Percentiles rank a stretch among this genome's conserved stretches.
Conservation (phyloP, 1,140 invertebrate genomes). For the Cherax quadricarinatus region DNA sequence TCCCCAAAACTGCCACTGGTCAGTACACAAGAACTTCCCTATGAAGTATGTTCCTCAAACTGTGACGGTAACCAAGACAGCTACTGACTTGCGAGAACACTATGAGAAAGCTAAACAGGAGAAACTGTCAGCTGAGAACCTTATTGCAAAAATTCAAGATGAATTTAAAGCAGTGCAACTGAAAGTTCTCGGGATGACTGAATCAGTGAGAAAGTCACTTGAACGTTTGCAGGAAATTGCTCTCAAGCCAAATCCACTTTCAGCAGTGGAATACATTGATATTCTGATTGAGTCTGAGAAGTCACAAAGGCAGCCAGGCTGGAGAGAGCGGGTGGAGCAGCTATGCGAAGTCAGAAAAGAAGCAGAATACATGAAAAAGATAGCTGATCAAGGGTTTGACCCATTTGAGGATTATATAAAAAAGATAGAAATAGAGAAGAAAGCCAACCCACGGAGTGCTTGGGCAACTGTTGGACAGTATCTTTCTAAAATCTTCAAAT, state of each 20-base stretch:
- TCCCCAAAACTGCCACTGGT: neutral
- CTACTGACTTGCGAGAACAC: constrained; percentile 13
- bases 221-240: constrained; percentile 41
- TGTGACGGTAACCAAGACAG: neutral
- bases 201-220: neutral
- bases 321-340: neutral
- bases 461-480: too few relatives aligned
- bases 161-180: neutral
- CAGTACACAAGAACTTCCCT: constrained; percentile 13
- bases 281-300: constrained; percentile 52
- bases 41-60: neutral
- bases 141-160: neutral
- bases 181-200: constrained; percentile 20
- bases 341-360: neutral
- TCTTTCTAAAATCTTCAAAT: too few relatives aligned
- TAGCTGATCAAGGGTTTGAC: neutral
- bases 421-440: too few relatives aligned
- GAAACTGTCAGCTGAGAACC: neutral
- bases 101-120: constrained; percentile 21
- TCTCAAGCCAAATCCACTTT: constrained; percentile 43
- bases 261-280: constrained; percentile 49
- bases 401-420: neutral
- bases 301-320: constrained; percentile 12
- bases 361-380: neutral
- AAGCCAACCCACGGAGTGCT: too few relatives aligned